Evolutionary conservation across 1,140 invertebrate species (phyloP), one percentile per base, ranked within the genome.

Genomic region (Holcopasites calliopsidis): DNA sequence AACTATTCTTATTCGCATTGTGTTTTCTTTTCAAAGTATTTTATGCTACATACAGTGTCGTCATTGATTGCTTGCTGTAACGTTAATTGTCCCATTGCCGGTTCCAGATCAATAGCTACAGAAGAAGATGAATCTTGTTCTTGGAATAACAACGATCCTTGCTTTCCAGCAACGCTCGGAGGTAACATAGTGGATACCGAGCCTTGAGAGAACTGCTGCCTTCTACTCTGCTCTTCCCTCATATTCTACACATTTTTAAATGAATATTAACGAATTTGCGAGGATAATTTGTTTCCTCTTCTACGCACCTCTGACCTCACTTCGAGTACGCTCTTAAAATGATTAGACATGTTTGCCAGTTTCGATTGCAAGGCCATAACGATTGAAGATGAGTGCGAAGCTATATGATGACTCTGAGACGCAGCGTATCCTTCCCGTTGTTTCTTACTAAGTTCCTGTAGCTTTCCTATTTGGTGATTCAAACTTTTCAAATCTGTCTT

Each of bases 301-400:
- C 73, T 57, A 84, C 88, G 85, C 89, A 96, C 95, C 91, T 97
- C 95, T n/a, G 95, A 96, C 81, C 96, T 91, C 44, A 96, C 94
- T 94, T 97, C 95, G 50, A 97, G 89, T 55, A 97, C 95, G 88
- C 93, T 96, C 92, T 99, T 98, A 88, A 99, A 99, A 89, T 98
- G 96, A 83, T 96, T 98, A 10, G 98, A 99, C 96, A 99, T 99
- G 77, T 95, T 95, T 28, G 98, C 98, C 79, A 99, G 92, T 90
- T 99, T 97, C 10, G 98, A 98, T 92, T 99, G 98, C 60, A 99
- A 91, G 11, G 97, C 95, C 78, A 99, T 93, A 3, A 99, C 98
- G 65, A 99, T 97, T 87, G 97, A 98, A 47, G 97, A 98, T 52
- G 98, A 98, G 94, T 99, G 98, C 80, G 97, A 97, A 83, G 97